Evolutionary conservation across 2,113 vertebrate species (phyloP).

Genomic region (Tachysurus fulvidraco): DNA sequence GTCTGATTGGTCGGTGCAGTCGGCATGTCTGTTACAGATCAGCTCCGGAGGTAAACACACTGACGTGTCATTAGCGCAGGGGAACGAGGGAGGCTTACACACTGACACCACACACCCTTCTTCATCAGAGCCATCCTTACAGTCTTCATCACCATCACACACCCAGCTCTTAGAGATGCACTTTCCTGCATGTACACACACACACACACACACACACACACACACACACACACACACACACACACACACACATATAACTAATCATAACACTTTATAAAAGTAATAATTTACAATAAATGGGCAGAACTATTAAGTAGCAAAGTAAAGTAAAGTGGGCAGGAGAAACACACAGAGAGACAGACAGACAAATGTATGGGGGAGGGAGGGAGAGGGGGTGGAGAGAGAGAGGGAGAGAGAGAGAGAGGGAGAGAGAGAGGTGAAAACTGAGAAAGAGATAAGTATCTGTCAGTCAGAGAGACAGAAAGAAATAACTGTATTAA

Average conservation of each 20-base stretch:
- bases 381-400: neutral
- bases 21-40: constrained; percentile 83
- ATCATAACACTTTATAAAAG: neutral
- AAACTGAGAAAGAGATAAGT: too few species aligned
- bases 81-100: constrained; percentile 83
- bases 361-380: too few species aligned
- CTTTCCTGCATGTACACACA: constrained; percentile 71
- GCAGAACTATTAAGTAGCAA: neutral
- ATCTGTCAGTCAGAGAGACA: too few species aligned
- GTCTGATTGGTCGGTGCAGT: constrained; percentile 86
- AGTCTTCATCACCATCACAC: constrained; percentile 87
- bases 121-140: constrained; percentile 88
- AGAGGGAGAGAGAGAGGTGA: too few species aligned
- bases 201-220: constrained; percentile 36
- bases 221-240: neutral
- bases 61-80: constrained; percentile 84
- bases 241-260: neutral
- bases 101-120: constrained; percentile 78
- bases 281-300: neutral
- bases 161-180: constrained; percentile 88
- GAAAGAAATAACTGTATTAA: too few species aligned
- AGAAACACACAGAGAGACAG: neutral
- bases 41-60: constrained; percentile 84
- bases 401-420: neutral
- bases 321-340: too few species aligned